phyloP scores from a whole-genome alignment of 2,888 invertebrate genomes.

The Lampropteryx suffumata region DNA sequence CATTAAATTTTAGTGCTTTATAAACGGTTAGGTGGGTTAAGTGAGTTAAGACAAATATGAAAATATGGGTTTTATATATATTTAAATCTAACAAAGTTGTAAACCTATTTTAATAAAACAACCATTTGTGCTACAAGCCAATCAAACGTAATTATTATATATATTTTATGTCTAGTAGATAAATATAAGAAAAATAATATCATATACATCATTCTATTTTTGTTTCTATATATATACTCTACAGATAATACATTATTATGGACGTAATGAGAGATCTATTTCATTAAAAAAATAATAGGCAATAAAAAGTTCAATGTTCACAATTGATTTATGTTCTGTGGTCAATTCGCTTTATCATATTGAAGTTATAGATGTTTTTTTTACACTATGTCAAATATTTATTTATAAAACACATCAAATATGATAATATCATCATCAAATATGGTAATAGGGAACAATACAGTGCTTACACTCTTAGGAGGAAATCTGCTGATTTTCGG shows the following conservation, averaged over 20 bases:
- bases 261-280: conserved; percentile 58
- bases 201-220: not conserved
- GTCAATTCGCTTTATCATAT: no score
- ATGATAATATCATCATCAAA: no score
- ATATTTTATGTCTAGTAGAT: not conserved
- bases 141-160: not conserved
- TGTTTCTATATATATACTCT: conserved; percentile 4
- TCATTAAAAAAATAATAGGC: not conserved
- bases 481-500: no score
- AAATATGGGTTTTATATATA: conserved; percentile 6
- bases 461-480: no score
- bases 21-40: conserved; percentile 7
- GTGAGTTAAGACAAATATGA: conserved; percentile 1
- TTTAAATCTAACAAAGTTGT: not conserved
- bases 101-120: conserved; percentile 12
- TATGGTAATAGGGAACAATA: no score
- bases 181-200: not conserved
- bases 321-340: no score
- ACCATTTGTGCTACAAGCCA: conserved; percentile 18
- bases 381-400: no score
- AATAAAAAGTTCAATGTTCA: no score
- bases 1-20: conserved; percentile 4
- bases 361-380: no score
- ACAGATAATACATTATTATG: conserved; percentile 34
- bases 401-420: no score